Base-by-base conservation (phyloP, 2,113 vertebrate species). In the Dasyornis broadbenti region DNA sequence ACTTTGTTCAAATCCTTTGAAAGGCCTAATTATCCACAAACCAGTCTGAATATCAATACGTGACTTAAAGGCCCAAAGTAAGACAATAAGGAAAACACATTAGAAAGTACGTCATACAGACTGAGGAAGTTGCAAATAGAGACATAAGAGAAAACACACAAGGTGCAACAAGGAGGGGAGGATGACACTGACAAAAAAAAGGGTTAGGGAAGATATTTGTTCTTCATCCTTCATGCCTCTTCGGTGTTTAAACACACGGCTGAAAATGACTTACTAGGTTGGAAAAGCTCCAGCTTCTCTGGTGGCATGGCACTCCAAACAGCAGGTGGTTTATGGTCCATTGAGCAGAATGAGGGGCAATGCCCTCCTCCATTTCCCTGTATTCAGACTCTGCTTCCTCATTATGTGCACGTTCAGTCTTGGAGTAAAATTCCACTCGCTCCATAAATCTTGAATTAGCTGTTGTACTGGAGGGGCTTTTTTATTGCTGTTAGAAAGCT, bases 391-490 rank as follows among this genome's bases (percentile, higher is more conserved):
- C 53, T 83, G 54, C 37, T 93, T 75, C 59, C 47, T 71, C 56
- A 87, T 84, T 75, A 91, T 4, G 4, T 33, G 52, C 23, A 75
- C 8, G 0, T 69, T 75, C 63, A 30, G 33, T 45, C 68, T 63
- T 76, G 7, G 7, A 92, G 68, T 39, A 40, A 45, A 92, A 93
- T 71, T 94, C 90, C 80, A 91, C 76, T 79, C 40, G 53, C 59
- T 94, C 91, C 91, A 85, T 91, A 95, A 95, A 95, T 95, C 92
- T 56, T 85, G 65, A 93, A 95, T 92, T 96, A 94, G 72, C 65
- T 92, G 70, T n/a, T 91, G 49, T 50, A 91, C 70, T 73, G 52
- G 76, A 87, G 66, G 72, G 39, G 8, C 2, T 94, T 75, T 89
- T 92, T 94, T 89, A 87, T 95, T 66, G 47, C 63, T 61, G 7